These are phyloP conservation scores for Falco novaeseelandiae DNA, from an alignment of 2,797 vertebrate species.

Conservation along the genomic window DNA sequence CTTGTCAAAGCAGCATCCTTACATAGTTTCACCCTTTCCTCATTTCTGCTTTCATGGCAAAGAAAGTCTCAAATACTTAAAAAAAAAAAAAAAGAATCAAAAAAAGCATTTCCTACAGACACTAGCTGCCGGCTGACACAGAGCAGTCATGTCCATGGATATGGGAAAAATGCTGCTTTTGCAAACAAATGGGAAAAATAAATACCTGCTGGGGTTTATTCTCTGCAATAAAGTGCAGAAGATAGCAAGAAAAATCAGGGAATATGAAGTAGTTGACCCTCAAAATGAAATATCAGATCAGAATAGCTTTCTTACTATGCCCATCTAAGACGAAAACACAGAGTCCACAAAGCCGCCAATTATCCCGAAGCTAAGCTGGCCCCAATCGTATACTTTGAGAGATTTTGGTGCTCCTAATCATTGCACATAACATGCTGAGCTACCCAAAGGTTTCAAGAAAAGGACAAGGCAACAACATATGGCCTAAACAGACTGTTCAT, in stretches of 20 bases:
- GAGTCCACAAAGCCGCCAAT: background rate
- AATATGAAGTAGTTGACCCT: background rate
- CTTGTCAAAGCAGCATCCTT: background rate
- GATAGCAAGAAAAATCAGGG: background rate
- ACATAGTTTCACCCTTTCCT: background rate
- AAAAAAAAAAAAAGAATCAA: background rate
- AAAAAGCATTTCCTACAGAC: background rate
- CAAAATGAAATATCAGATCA: background rate
- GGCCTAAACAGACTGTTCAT: background rate
- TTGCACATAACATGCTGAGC: background rate
- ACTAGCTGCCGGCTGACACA: background rate
- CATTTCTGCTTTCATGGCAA: background rate
- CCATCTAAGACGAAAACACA: background rate
- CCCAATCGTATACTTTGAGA: background rate
- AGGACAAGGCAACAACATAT: conserved; percentile 26
- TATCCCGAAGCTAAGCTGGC: background rate
- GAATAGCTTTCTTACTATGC: background rate
- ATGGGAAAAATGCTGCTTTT: background rate
- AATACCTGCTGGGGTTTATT: background rate
- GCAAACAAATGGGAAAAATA: background rate
- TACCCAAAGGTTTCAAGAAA: conserved; percentile 11
- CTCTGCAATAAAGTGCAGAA: background rate
- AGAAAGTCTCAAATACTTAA: background rate
- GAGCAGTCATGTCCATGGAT: background rate
- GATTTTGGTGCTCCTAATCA: background rate